phyloP scores from a whole-genome alignment of 2,888 invertebrate species.

The Sicus ferrugineus region DNA sequence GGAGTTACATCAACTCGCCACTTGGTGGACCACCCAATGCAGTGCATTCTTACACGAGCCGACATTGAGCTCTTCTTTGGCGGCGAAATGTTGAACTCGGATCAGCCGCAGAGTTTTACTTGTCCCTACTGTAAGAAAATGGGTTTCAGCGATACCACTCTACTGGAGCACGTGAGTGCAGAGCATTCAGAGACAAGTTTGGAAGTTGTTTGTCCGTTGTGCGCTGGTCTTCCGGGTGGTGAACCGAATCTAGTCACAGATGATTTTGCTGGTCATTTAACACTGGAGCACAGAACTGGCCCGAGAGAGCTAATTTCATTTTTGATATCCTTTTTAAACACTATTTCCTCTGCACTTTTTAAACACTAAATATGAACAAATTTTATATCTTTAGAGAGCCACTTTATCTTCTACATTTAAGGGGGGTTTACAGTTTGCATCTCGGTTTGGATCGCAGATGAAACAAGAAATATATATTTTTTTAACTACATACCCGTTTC shows the following conservation, averaged over 20 bases:
- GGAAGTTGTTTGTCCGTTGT: slow-evolving; percentile 98
- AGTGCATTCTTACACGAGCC: slow-evolving; percentile 95
- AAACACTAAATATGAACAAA: background rate
- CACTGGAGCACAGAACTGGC: slow-evolving; percentile 89
- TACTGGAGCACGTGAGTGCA: slow-evolving; percentile 89
- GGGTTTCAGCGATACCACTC: slow-evolving; percentile 92
- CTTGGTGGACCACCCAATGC: slow-evolving; percentile 97
- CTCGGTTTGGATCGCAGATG: too few relatives aligned
- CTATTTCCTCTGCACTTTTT: background rate
- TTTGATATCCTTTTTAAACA: slow-evolving; percentile 75
- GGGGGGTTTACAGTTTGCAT: too few relatives aligned
- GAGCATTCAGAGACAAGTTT: slow-evolving; percentile 91
- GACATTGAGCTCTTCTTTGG: slow-evolving; percentile 98
- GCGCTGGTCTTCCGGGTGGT: slow-evolving; percentile 94
- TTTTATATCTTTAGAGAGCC: background rate
- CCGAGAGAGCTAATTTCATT: slow-evolving; percentile 92
- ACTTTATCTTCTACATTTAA: background rate
- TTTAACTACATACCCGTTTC: too few relatives aligned
- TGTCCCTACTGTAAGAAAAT: slow-evolving; percentile 97
- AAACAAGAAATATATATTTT: slow-evolving; percentile 1
- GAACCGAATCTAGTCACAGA: slow-evolving; percentile 98
- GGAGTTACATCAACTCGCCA: slow-evolving; percentile 92
- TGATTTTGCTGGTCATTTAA: slow-evolving; percentile 96
- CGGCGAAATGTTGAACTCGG: slow-evolving; percentile 89
- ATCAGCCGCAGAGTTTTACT: slow-evolving; percentile 95